Evolutionary conservation across 2,113 vertebrate genomes (phyloP).

Genomic region (Alaudala cheleensis): DNA sequence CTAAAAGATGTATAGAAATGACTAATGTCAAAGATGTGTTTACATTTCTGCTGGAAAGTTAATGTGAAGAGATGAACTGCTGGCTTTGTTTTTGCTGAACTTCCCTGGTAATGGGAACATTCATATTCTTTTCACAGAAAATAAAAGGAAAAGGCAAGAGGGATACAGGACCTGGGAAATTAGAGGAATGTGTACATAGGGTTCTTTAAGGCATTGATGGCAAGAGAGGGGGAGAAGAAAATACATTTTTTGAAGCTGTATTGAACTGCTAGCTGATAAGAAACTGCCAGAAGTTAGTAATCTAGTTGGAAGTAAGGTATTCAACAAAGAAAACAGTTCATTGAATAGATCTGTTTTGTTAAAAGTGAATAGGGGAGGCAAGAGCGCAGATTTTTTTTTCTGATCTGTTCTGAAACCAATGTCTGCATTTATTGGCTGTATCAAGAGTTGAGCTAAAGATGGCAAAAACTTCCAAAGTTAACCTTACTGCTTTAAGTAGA

Average conservation of each 20-base stretch:
- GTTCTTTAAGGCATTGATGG: background rate
- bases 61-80: background rate
- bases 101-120: background rate
- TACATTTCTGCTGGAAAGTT: background rate
- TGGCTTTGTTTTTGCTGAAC: background rate
- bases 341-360: background rate
- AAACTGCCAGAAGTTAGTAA: background rate
- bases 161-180: background rate
- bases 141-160: background rate
- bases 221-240: background rate
- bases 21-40: background rate
- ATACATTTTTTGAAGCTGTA: background rate
- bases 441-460: background rate
- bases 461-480: background rate
- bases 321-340: background rate
- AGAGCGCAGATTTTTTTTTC: background rate
- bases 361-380: background rate
- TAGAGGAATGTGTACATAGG: background rate
- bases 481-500: background rate
- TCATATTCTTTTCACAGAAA: background rate
- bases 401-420: background rate
- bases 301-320: background rate
- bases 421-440: background rate
- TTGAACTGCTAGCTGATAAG: background rate
- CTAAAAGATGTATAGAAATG: background rate